phyloP scores from a whole-genome alignment of 2,113 vertebrate genomes.

The Meles meles region DNA sequence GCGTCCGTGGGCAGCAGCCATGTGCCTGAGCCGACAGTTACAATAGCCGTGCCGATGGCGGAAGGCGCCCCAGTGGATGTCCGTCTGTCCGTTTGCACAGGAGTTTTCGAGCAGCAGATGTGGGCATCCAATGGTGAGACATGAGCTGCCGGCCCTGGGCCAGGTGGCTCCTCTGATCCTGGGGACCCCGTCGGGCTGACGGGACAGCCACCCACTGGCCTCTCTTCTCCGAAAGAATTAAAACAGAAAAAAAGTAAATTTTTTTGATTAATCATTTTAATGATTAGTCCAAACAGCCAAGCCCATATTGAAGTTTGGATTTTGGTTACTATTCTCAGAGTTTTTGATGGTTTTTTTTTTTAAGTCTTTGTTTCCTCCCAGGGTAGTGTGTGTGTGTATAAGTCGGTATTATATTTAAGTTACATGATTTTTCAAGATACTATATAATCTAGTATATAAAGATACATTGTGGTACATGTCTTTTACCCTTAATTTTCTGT shows the following conservation, averaged over 20 bases:
- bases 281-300: background rate
- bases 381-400: background rate
- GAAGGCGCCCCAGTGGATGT: too few relatives aligned
- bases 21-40: background rate
- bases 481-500: slow-evolving; percentile 4
- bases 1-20: background rate
- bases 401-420: background rate
- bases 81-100: background rate
- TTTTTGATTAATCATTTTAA: too few relatives aligned
- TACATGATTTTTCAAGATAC: background rate
- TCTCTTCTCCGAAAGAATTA: background rate
- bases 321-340: background rate
- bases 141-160: background rate
- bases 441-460: background rate
- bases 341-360: background rate
- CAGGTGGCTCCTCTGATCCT: background rate
- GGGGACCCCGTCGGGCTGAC: background rate
- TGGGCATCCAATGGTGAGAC: fast-evolving
- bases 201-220: slow-evolving; percentile 9
- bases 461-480: background rate
- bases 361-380: background rate
- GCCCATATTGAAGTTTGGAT: background rate
- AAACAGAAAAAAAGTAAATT: background rate
- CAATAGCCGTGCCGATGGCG: background rate
- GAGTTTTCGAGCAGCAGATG: fast-evolving